A percentile compares a stretch with the other conserved stretches of the same genome.
Conservation (phyloP, 1,140 invertebrate species). For the Lepeophtheirus salmonis region DNA sequence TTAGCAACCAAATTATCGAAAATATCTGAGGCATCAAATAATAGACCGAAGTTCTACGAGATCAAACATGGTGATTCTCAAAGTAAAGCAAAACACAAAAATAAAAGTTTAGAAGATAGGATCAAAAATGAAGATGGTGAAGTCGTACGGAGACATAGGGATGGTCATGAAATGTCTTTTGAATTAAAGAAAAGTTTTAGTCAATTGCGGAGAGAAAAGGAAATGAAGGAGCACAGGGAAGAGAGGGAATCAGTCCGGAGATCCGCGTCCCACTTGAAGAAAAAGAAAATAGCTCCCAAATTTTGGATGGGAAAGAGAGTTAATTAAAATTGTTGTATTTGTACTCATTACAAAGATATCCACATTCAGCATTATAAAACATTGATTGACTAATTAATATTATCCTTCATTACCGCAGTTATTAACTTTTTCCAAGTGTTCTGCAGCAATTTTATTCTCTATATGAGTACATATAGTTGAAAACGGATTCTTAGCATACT, state of each 20-base stretch:
- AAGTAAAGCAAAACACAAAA: background rate
- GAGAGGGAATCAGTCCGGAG: slow-evolving; percentile 5
- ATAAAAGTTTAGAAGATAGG: slow-evolving; percentile 1
- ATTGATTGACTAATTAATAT: no score
- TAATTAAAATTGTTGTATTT: background rate
- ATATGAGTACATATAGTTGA: slow-evolving; percentile 15
- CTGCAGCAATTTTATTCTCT: slow-evolving; percentile 8
- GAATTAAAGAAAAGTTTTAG: background rate
- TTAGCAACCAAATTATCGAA: background rate
- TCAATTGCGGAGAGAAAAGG: background rate
- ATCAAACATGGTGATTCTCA: background rate
- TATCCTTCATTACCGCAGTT: no score
- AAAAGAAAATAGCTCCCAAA: background rate
- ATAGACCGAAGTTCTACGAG: slow-evolving; percentile 10
- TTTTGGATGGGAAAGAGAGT: slow-evolving; percentile 1
- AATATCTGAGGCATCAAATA: background rate
- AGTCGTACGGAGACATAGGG: background rate
- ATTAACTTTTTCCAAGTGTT: no score
- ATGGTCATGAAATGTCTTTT: slow-evolving; percentile 11
- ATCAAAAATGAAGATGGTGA: slow-evolving; percentile 1
- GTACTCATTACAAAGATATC: no score
- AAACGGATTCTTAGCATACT: slow-evolving; percentile 13
- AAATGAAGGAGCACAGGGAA: background rate
- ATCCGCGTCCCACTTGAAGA: slow-evolving; percentile 4
- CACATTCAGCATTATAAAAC: no score